phyloP scores from a whole-genome alignment of 2,888 invertebrate species.

The Drosophila barbarae region DNA sequence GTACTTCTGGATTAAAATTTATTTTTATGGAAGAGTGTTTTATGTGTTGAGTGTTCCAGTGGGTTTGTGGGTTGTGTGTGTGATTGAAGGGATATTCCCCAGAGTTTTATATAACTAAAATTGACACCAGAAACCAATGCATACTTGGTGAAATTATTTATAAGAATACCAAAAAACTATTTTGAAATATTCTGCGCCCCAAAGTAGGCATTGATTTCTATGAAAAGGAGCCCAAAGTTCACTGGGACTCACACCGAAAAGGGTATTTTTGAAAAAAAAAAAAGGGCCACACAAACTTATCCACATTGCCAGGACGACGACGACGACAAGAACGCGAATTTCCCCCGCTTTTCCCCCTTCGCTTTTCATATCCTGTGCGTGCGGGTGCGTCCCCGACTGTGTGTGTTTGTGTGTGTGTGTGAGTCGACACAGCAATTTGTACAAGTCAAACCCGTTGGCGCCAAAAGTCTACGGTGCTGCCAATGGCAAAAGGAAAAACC shows the following conservation, averaged over 20 bases:
- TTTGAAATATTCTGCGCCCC: neutral
- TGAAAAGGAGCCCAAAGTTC: neutral
- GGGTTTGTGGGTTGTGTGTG: neutral
- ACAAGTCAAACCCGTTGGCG: constrained; percentile 78
- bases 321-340: constrained; percentile 26
- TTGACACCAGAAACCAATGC: neutral
- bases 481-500: constrained; percentile 53
- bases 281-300: constrained; percentile 22
- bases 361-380: constrained; percentile 50
- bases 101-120: too few species aligned
- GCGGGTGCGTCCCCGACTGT: constrained; percentile 58
- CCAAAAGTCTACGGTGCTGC: constrained; percentile 75
- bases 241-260: neutral
- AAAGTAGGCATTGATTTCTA: neutral
- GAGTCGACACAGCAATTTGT: constrained; percentile 75
- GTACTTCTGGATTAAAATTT: neutral
- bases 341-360: constrained; percentile 4
- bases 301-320: constrained; percentile 49
- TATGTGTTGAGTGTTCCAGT: neutral
- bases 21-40: neutral
- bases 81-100: neutral
- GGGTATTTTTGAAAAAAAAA: constrained; percentile 16
- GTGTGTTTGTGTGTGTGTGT: constrained; percentile 26
- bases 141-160: neutral
- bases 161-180: neutral